Evolutionary conservation across 2,797 vertebrate species (phyloP), one percentile per base, ranked within the genome.

Genomic region (Eulemur mongoz): DNA sequence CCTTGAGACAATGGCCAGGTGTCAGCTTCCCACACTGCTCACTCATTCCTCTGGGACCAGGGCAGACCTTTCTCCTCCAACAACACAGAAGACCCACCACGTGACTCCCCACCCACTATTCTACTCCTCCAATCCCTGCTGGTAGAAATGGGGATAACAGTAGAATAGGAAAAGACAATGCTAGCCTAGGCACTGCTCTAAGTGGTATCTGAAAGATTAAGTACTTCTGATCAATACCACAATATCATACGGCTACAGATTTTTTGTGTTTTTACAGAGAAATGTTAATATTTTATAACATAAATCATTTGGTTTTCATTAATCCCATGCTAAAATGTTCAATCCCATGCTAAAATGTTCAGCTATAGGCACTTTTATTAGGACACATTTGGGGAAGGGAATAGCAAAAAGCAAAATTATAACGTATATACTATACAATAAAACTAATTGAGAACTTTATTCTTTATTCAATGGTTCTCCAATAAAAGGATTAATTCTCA

Each of bases 381-480:
- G 5, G 52, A 22, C 35, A n/a, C 27, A 93, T 35, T 40, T 59
- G 18, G 40, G 57, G 32, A 91, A 15, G 5, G 30, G 25, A 82
- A 83, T 7, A 87, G 70, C 32, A 67, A 73, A 82, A 43, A 84
- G 48, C 40, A 89, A 89, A 79, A 86, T n/a, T 75, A 50, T 4
- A 35, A 8, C 5, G 38, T 63, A n/a, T 67, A 75, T 22, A 54
- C 32, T 69, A 67, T 1, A 89, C 15, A 11, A 69, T 54, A 90
- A 92, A 81, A 81, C 67, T 95, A 87, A 87, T 67, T 57, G 82
- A 93, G 59, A 91, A 91, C 25, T 95, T 54, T 59, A 95, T 81
- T 90, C 45, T 89, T 84, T 82, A 88, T 43, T 61, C 50, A 73
- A 85, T 38, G n/a, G 48, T 73, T 92, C 27, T 67, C 52, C 70